Percentiles rank a stretch among this genome's conserved stretches.
Evolutionary conservation across 2,888 invertebrate species (phyloP).

Genomic region (Papilio gigon): DNA sequence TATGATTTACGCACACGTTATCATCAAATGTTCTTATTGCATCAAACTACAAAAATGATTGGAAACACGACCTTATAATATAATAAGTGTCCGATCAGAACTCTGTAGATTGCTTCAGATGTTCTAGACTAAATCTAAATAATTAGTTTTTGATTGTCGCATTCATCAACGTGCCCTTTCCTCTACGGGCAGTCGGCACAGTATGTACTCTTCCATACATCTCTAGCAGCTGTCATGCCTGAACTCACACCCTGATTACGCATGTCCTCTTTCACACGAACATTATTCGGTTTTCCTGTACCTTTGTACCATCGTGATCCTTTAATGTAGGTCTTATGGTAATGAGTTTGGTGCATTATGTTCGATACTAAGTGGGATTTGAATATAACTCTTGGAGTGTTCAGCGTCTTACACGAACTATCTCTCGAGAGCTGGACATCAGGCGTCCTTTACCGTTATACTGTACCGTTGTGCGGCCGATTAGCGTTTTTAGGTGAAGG

Average conservation of each 20-base stretch:
- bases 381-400: neutral
- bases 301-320: too few species aligned
- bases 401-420: neutral
- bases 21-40: neutral
- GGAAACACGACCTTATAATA: neutral
- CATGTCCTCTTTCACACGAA: too few species aligned
- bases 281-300: too few species aligned
- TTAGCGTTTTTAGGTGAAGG: constrained; percentile 79
- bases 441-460: constrained; percentile 68
- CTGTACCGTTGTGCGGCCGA: constrained; percentile 51
- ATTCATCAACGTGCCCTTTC: too few species aligned
- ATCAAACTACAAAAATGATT: neutral
- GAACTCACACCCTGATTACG: too few species aligned
- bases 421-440: constrained; percentile 42
- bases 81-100: neutral
- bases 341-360: too few species aligned
- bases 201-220: too few species aligned
- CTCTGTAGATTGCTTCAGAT: neutral
- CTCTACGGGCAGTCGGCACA: too few species aligned
- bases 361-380: neutral
- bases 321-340: too few species aligned
- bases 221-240: too few species aligned
- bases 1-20: neutral
- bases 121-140: neutral
- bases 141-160: too few species aligned